Percentiles rank a stretch among this genome's conserved stretches.
These are phyloP conservation scores for Dione juno DNA, from an alignment of 2,888 invertebrate genomes.

Conservation along the genomic window DNA sequence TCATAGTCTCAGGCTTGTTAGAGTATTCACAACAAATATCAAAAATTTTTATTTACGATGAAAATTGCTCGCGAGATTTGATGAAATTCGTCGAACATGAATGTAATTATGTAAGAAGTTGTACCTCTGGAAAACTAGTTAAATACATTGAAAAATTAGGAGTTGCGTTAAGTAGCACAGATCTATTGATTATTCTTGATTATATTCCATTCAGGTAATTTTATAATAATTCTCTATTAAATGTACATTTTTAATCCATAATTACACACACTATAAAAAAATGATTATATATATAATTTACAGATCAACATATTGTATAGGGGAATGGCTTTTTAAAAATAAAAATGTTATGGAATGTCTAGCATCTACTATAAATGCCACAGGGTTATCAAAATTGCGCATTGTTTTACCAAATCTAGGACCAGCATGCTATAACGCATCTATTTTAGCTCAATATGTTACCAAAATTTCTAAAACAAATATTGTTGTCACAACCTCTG, in stretches of 20 bases:
- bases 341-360: conserved; percentile 67
- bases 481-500: conserved; percentile 83
- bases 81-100: conserved; percentile 66
- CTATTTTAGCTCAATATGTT: conserved; percentile 68
- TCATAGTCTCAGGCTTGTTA: conserved; percentile 67
- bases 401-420: conserved; percentile 83
- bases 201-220: conserved; percentile 70
- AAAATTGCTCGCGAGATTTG: conserved; percentile 55
- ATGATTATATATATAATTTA: conserved; percentile 42
- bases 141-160: conserved; percentile 72
- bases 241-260: neutral
- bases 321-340: conserved; percentile 69
- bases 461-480: conserved; percentile 71
- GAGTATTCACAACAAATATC: conserved; percentile 56
- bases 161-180: conserved; percentile 72
- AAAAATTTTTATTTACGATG: conserved; percentile 69
- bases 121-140: conserved; percentile 62
- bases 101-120: conserved; percentile 61
- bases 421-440: conserved; percentile 84
- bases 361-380: conserved; percentile 77
- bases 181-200: conserved; percentile 80
- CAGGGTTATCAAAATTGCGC: conserved; percentile 71
- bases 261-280: neutral
- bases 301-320: conserved; percentile 61
- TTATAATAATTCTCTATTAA: conserved; percentile 5